Percentiles rank a stretch among this genome's conserved stretches.
These are phyloP conservation scores for Anabas testudineus DNA, from an alignment of 2,797 vertebrate species.

Conservation along the genomic window DNA sequence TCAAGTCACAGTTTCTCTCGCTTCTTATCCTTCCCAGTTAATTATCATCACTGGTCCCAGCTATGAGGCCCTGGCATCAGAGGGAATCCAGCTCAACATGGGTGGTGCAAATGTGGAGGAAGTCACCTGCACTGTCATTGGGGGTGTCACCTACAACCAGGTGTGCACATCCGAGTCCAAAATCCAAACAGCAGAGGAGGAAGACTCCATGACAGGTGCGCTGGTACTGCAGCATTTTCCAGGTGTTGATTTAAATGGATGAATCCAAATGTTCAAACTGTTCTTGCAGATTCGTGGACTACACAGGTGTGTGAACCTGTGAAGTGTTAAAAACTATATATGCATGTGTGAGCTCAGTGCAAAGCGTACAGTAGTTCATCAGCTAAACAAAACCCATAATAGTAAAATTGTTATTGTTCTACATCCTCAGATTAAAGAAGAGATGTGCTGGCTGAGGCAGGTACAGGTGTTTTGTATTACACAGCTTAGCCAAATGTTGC, in stretches of 20 bases:
- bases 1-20: not conserved
- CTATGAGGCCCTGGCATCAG: conserved; percentile 88
- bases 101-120: conserved; percentile 82
- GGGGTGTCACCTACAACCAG: conserved; percentile 87
- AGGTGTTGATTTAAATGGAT: too few relatives aligned
- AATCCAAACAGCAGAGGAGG: conserved; percentile 61
- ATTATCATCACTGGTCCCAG: conserved; percentile 92
- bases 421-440: too few relatives aligned
- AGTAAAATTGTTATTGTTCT: too few relatives aligned
- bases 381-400: too few relatives aligned
- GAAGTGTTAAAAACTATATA: too few relatives aligned
- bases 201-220: conserved; percentile 83
- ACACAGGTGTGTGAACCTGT: not conserved
- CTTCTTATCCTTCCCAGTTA: conserved; percentile 71
- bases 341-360: too few relatives aligned
- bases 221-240: not conserved
- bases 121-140: conserved; percentile 87
- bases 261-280: not conserved
- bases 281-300: not conserved
- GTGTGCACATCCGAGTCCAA: conserved; percentile 77
- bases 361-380: too few relatives aligned
- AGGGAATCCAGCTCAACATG: conserved; percentile 90
- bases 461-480: too few relatives aligned
- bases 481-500: too few relatives aligned
- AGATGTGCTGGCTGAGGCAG: too few relatives aligned